Conservation (phyloP, 2,113 vertebrate species). For the Gavia stellata region DNA sequence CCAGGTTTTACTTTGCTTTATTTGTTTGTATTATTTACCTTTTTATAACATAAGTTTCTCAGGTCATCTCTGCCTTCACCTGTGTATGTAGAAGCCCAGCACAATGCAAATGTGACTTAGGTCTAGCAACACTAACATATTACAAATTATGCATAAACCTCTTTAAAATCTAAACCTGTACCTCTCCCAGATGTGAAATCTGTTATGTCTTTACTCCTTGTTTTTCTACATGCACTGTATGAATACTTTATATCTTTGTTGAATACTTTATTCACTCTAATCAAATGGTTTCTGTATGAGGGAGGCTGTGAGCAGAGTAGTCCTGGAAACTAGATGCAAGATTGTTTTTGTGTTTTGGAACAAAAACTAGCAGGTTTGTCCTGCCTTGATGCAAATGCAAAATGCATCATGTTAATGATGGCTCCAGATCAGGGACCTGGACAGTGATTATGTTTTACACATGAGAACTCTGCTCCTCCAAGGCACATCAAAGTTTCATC, state of each 20-base stretch:
- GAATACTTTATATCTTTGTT: neutral
- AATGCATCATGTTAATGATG: neutral
- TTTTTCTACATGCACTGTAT: neutral
- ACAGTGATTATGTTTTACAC: neutral
- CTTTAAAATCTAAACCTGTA: neutral
- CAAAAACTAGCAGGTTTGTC: neutral
- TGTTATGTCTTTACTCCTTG: neutral
- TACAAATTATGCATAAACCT: neutral
- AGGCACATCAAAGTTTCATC: neutral
- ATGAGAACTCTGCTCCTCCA: neutral
- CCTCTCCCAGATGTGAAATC: neutral
- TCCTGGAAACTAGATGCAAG: neutral
- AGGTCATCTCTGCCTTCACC: neutral
- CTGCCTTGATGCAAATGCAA: neutral
- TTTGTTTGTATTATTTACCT: neutral
- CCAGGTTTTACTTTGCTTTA: neutral
- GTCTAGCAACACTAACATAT: neutral
- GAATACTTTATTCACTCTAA: neutral
- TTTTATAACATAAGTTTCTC: neutral
- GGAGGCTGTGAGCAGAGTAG: neutral
- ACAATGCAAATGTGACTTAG: too few species aligned
- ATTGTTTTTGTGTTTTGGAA: neutral
- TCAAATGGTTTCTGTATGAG: neutral
- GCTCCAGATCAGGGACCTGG: neutral
- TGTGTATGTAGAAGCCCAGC: accelerated